Conservation (phyloP, 1,140 invertebrate genomes). For the Paraescarpia echinospica region DNA sequence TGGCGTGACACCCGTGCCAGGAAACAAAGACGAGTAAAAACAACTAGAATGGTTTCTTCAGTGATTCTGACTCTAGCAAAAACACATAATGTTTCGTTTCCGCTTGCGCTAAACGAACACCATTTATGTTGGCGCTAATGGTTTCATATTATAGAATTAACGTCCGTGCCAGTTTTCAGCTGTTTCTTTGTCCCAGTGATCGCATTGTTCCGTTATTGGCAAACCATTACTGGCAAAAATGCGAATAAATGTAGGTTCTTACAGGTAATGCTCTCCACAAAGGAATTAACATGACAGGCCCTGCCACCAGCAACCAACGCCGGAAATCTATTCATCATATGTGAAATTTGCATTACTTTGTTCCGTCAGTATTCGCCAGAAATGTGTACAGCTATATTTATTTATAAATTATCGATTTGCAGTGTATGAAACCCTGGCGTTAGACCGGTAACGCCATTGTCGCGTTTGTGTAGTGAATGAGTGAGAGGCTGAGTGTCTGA, state of each 20-base stretch:
- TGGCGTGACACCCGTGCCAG: background rate
- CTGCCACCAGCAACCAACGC: background rate
- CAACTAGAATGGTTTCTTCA: background rate
- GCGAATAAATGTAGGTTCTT: background rate
- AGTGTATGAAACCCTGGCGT: background rate
- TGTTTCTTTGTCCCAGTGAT: background rate
- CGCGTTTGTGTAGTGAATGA: no score
- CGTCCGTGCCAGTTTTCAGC: background rate
- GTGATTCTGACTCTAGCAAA: background rate
- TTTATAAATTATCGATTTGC: background rate
- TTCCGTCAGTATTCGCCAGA: background rate
- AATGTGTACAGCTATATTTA: background rate
- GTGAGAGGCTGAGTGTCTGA: no score
- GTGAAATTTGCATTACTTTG: background rate
- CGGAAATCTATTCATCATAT: background rate
- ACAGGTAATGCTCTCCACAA: background rate
- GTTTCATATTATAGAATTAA: background rate
- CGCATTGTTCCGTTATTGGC: background rate
- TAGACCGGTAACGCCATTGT: background rate
- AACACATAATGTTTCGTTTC: background rate
- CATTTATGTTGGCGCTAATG: background rate
- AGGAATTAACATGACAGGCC: background rate
- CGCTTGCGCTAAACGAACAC: background rate
- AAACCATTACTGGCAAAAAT: background rate
- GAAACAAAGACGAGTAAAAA: background rate